These are phyloP conservation scores for Bradynema listronoti DNA, from an alignment of 1,140 invertebrate species.

Conservation along the genomic window DNA sequence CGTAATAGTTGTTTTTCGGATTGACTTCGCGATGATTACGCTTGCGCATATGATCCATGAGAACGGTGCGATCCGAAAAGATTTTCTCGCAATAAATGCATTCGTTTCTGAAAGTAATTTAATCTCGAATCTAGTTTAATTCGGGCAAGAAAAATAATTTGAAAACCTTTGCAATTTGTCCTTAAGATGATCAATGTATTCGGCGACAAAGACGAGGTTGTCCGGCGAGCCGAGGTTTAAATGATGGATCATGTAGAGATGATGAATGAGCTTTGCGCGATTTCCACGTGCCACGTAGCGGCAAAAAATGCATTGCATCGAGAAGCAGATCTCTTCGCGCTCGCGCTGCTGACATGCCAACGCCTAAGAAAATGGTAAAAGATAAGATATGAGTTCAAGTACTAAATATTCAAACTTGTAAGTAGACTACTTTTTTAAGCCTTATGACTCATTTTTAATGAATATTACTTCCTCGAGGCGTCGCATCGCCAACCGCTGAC, in stretches of 20 bases:
- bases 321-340: constrained; percentile 49
- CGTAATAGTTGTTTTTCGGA: constrained; percentile 57
- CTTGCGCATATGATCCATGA: constrained; percentile 58
- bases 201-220: constrained; percentile 54
- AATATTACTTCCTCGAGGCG: constrained; percentile 50
- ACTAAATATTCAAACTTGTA: background rate
- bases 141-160: background rate
- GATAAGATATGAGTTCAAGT: background rate
- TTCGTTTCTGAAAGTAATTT: constrained; percentile 43
- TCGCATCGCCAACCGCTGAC: constrained; percentile 56
- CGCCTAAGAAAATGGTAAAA: constrained; percentile 18
- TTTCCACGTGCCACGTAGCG: constrained; percentile 54
- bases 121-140: background rate
- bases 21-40: constrained; percentile 57
- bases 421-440: background rate
- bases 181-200: constrained; percentile 54
- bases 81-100: constrained; percentile 58
- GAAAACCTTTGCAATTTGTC: constrained; percentile 40
- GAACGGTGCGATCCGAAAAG: constrained; percentile 47
- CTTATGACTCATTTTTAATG: background rate
- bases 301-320: constrained; percentile 55
- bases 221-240: constrained; percentile 56
- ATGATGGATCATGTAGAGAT: constrained; percentile 58
- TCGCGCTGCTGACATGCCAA: constrained; percentile 53
- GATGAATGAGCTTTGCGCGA: constrained; percentile 56